phyloP scores from a whole-genome alignment of 2,113 vertebrate genomes.

The Pituophis catenifer region DNA sequence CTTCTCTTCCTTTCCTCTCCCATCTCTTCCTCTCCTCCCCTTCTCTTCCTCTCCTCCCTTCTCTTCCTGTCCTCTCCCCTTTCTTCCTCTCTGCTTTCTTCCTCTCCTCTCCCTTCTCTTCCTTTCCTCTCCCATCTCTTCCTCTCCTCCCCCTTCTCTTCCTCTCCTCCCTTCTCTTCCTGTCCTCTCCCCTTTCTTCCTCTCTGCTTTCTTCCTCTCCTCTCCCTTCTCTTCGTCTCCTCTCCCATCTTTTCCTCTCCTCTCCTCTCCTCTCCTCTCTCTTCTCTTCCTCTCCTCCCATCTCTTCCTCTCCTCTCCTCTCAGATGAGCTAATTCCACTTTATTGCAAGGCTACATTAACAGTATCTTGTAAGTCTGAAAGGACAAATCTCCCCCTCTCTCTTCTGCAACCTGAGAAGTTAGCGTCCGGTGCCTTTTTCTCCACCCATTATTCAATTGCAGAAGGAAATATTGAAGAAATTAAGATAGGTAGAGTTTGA shows the following conservation, averaged over 20 bases:
- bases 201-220: too few species aligned
- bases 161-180: fast-evolving
- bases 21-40: too few species aligned
- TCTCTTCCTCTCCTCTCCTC: background rate
- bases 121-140: too few species aligned
- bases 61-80: too few species aligned
- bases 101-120: background rate
- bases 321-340: background rate
- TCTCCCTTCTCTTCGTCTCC: too few species aligned
- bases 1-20: too few species aligned
- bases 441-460: background rate
- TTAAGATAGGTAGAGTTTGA: background rate
- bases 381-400: background rate
- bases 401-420: background rate
- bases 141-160: too few species aligned
- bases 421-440: background rate
- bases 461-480: background rate
- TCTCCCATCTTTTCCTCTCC: too few species aligned
- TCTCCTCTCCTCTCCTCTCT: too few species aligned
- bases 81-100: background rate
- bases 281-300: background rate
- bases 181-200: too few species aligned
- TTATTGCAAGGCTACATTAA: background rate
- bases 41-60: too few species aligned
- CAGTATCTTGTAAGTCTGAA: background rate